Evolutionary conservation across 2,888 invertebrate genomes (phyloP), one percentile per base, ranked within the genome.

Genomic region (Tupiocoris notatus): DNA sequence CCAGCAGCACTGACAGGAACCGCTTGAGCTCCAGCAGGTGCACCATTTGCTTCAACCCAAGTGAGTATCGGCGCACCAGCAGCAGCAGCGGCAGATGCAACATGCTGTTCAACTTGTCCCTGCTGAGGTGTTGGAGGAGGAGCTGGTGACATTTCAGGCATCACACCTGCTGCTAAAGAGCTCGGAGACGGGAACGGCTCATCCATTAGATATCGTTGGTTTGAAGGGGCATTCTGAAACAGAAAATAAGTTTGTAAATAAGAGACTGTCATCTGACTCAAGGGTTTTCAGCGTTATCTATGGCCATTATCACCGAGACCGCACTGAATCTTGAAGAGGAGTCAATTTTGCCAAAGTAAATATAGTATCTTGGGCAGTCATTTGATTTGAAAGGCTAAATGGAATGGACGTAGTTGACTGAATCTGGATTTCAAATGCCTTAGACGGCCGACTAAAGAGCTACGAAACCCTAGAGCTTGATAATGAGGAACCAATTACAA

Each of bases 221-320:
- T 75, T 25, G 56, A 25, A 2, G 78, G 76, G n/a, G 76, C 65
- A 71, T 76, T 56, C 76, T 78, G 58, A 3, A 77, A 67, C 18
- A 54, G 12, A 9, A 54, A 12, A 9, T 7, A 54, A 16, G 54
- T 54, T 54, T 54, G 54, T 54, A 54, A 16, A 16, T 54, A 9
- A 54, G 54, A 54, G 12, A 54, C 54, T 12, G 54, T 54, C n/a
- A n/a, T n/a, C n/a, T n/a, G n/a, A n/a, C n/a, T n/a, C n/a, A n/a
- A n/a, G n/a, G n/a, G n/a, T n/a, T n/a, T n/a, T n/a, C n/a, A n/a
- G n/a, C n/a, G n/a, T n/a, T n/a, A n/a, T n/a, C n/a, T n/a, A n/a
- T n/a, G n/a, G n/a, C n/a, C n/a, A n/a, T n/a, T n/a, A n/a, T n/a
- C n/a, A n/a, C n/a, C n/a, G n/a, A n/a, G n/a, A n/a, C n/a, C n/a